A percentile compares a stretch with the other conserved stretches of the same genome.
These are phyloP conservation scores for Drosophila nikananu DNA, from an alignment of 1,140 invertebrate genomes.

Conservation along the genomic window DNA sequence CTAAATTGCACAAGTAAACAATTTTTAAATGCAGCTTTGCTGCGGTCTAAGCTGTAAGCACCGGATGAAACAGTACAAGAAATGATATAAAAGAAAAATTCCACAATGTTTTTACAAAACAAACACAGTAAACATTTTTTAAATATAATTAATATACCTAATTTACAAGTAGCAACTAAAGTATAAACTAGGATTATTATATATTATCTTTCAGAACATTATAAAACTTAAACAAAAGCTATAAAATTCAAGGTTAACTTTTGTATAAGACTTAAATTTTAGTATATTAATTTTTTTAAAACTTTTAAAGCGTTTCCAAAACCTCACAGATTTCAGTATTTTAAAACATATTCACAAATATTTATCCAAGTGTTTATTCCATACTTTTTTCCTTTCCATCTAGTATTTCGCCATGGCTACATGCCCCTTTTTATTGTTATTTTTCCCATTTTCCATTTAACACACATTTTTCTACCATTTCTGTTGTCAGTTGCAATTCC, in stretches of 20 bases:
- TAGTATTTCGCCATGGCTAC: slow-evolving; percentile 4
- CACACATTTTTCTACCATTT: slow-evolving; percentile 15
- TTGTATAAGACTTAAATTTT: too few species aligned
- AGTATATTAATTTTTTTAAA: not conserved
- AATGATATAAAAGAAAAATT: not conserved
- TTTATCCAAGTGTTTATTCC: slow-evolving; percentile 6
- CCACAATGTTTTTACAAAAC: not conserved
- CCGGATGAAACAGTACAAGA: not conserved
- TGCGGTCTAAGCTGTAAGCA: slow-evolving; percentile 13
- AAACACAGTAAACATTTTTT: not conserved
- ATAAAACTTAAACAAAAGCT: too few species aligned
- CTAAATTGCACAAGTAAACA: slow-evolving; percentile 71
- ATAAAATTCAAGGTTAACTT: too few species aligned
- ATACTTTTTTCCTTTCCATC: too few species aligned
- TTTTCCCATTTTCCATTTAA: slow-evolving; percentile 16
- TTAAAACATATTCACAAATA: not conserved
- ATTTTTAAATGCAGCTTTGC: slow-evolving; percentile 41
- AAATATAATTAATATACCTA: not conserved
- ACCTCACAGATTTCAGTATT: not conserved
- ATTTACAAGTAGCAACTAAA: not conserved
- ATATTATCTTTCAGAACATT: not conserved
- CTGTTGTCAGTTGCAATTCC: slow-evolving; percentile 15
- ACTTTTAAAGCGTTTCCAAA: too few species aligned
- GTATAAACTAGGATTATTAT: not conserved
- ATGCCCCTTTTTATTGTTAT: not conserved